Base-by-base conservation (phyloP, 2,888 invertebrate genomes). In the Ophion ventricosus region DNA sequence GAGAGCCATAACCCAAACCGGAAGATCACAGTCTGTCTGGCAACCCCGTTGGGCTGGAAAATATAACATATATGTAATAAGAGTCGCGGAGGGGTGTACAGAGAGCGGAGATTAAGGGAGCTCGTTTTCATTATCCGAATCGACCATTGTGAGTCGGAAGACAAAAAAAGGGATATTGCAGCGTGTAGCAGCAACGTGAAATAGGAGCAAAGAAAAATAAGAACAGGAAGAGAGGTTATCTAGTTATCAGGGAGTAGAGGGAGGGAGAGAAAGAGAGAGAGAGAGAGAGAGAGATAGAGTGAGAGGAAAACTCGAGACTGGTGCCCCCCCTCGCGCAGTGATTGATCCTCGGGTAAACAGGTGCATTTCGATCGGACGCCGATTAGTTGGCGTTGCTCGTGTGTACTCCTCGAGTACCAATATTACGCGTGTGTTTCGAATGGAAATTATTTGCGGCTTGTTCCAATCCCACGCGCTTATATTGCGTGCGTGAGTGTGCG, bases 301-400 rank as follows among this genome's bases (percentile, higher is more conserved):
- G 72, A 54, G 63, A 35, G 79, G 11, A 54, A 70, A 57, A 64
- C 10, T 43, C 29, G 57, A 66, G 80, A 80, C 73, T 66, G 64
- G 66, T 25, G 73, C 81, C 63, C 69, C 74, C 78, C 80, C 84
- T 77, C 79, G 79, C 84, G 70, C 82, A 83, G 88, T 87, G 88
- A 88, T 88, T 88, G 88, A 88, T 88, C 87, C 85, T 69, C 81
- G 72, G 29, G 87, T 87, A 82, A 88, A 88, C 88, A 88, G 88
- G 88, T 88, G 88, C 88, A 87, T 87, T 87, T 80, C 85, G 77
- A 88, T 88, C 84, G 86, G 87, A 87, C 86, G 85, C 85, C 87
- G 84, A 86, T 85, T 86, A 86, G 85, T 85, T 83, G 82, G 85
- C 88, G 84, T 82, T 87, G 85, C 85, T 78, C 83, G 85, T 75